These are phyloP conservation scores for Salvelinus fontinalis DNA, from an alignment of 2,113 vertebrate genomes.

Conservation along the genomic window DNA sequence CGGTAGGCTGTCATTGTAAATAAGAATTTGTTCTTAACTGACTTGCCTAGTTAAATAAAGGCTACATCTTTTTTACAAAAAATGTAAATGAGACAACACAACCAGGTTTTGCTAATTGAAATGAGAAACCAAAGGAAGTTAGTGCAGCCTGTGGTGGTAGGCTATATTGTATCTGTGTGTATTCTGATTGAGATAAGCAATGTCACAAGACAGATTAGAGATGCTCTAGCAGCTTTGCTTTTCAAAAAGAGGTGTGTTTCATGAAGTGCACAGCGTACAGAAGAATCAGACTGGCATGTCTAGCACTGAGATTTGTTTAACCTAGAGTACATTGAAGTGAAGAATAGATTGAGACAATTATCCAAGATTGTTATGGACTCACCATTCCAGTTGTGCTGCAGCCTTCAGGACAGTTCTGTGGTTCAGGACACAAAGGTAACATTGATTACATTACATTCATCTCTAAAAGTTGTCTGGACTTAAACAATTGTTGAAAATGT, in stretches of 20 bases:
- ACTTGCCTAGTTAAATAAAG: too few species aligned
- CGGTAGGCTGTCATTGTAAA: too few species aligned
- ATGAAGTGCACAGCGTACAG: background rate
- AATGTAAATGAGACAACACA: background rate
- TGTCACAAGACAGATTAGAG: background rate
- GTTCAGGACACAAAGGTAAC: background rate
- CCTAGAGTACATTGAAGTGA: too few species aligned
- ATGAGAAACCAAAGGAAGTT: background rate
- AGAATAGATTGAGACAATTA: too few species aligned
- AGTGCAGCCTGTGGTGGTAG: background rate
- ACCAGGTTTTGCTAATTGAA: background rate
- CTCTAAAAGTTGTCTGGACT: background rate
- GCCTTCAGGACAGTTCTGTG: background rate
- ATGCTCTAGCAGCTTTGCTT: background rate
- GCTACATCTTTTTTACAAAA: too few species aligned
- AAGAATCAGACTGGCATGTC: background rate
- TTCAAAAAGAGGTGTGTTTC: background rate
- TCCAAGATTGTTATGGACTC: background rate
- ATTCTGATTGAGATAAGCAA: background rate
- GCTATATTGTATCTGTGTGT: background rate
- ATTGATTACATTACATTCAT: background rate
- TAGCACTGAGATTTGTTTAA: background rate
- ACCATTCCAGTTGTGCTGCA: background rate
- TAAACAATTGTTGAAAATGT: background rate
- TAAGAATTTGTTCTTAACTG: too few species aligned